Conservation (phyloP, 2,888 invertebrate genomes). For the Epinotia nisella region DNA sequence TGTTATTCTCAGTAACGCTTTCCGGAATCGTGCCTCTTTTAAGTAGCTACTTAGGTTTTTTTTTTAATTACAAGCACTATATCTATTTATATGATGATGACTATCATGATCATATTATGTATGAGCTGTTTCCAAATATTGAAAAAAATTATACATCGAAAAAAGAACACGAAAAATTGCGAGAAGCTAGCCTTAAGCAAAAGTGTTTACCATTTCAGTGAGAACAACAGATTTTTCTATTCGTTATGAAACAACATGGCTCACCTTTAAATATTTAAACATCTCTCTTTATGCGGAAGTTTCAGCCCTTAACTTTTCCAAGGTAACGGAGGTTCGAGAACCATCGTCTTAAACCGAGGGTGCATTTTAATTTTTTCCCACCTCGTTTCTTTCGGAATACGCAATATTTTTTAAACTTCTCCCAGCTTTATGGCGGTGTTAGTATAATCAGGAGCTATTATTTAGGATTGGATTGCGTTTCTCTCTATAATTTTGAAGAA, state of each 20-base stretch:
- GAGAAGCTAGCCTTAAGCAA: neutral
- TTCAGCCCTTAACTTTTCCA: slow-evolving; percentile 38
- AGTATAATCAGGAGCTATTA: slow-evolving; percentile 44
- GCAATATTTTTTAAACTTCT: slow-evolving; percentile 45
- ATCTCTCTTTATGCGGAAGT: slow-evolving; percentile 28
- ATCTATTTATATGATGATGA: too few species aligned
- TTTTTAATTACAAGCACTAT: too few species aligned
- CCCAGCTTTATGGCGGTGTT: slow-evolving; percentile 41
- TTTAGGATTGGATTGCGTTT: slow-evolving; percentile 41
- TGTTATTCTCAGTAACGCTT: too few species aligned
- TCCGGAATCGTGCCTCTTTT: too few species aligned
- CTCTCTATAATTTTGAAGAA: slow-evolving; percentile 33
- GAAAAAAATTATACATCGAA: too few species aligned
- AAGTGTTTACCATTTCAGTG: slow-evolving; percentile 14
- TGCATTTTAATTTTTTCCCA: slow-evolving; percentile 45
- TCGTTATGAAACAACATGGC: slow-evolving; percentile 34
- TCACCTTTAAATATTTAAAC: slow-evolving; percentile 39
- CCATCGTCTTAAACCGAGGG: slow-evolving; percentile 41
- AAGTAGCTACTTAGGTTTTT: too few species aligned
- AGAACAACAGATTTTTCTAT: slow-evolving; percentile 26
- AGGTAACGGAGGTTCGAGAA: slow-evolving; percentile 39
- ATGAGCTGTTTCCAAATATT: too few species aligned
- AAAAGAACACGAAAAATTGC: slow-evolving; percentile 3
- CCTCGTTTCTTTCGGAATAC: slow-evolving; percentile 40
- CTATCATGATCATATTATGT: too few species aligned